phyloP scores from a whole-genome alignment of 2,797 vertebrate genomes.

The Takifugu ocellatus region DNA sequence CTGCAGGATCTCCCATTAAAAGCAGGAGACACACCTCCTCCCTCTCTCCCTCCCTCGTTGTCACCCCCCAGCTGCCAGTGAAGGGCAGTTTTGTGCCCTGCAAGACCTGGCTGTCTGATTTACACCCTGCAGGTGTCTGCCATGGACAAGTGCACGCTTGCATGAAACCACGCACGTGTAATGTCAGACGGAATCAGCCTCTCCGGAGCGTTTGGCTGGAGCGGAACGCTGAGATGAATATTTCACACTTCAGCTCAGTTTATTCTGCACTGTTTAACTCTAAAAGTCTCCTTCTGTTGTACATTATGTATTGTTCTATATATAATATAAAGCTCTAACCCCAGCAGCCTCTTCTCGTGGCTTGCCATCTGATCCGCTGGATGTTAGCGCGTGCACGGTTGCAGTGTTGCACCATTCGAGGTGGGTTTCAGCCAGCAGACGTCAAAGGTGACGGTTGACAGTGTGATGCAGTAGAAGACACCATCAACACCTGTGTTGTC shows the following conservation, averaged over 20 bases:
- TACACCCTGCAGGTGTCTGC: conserved; percentile 69
- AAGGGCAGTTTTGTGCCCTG: conserved; percentile 34
- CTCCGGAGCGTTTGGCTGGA: conserved; percentile 33
- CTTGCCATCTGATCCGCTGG: too few relatives aligned
- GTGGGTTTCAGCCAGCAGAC: too few relatives aligned
- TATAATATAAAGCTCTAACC: too few relatives aligned
- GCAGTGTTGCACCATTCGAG: too few relatives aligned
- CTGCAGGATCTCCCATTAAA: conserved; percentile 46
- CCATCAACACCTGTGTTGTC: too few relatives aligned
- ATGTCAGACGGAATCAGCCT: conserved; percentile 38
- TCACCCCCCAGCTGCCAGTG: conserved; percentile 56
- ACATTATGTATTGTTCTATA: neutral
- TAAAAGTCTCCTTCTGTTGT: conserved; percentile 9
- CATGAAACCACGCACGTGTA: conserved; percentile 34
- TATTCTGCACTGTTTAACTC: conserved; percentile 28
- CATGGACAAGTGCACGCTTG: conserved; percentile 45
- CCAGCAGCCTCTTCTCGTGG: too few relatives aligned
- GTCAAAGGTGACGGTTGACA: too few relatives aligned
- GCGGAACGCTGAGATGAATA: conserved; percentile 40
- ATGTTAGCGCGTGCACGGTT: too few relatives aligned
- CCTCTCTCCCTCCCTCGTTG: conserved; percentile 15
- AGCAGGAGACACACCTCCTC: neutral
- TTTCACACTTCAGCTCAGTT: conserved; percentile 30
- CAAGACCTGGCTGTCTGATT: conserved; percentile 52
- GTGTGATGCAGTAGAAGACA: too few relatives aligned